Percentiles rank a stretch among this genome's conserved stretches.
Evolutionary conservation across 2,888 invertebrate genomes (phyloP).

Genomic region (Tetramorium bicarinatum): DNA sequence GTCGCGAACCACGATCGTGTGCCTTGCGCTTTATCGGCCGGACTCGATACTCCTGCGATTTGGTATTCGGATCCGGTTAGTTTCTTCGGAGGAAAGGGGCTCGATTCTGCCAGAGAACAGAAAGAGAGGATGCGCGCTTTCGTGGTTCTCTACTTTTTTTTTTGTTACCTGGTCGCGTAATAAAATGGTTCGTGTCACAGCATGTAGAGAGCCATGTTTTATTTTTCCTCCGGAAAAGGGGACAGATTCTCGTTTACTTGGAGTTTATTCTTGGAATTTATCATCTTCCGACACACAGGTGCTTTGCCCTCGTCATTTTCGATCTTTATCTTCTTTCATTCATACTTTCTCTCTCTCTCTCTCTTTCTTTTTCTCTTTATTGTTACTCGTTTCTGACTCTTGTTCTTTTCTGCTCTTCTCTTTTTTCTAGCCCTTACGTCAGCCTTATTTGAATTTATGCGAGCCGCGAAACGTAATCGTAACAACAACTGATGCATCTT

Average conservation of each 20-base stretch:
- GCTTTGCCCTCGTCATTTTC: conserved; percentile 67
- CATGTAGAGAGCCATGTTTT: conserved; percentile 45
- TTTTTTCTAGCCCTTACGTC: conserved; percentile 10
- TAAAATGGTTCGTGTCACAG: conserved; percentile 19
- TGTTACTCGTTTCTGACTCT: conserved; percentile 16
- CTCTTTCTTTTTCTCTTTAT: not conserved
- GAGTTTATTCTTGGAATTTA: conserved; percentile 49
- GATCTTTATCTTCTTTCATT: conserved; percentile 48
- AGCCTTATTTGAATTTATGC: conserved; percentile 47
- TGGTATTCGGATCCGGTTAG: conserved; percentile 28
- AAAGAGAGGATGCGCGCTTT: conserved; percentile 68
- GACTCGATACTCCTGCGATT: conserved; percentile 3
- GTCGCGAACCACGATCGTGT: conserved; percentile 57
- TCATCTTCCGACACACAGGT: conserved; percentile 52
- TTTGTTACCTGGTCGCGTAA: conserved; percentile 24
- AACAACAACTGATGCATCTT: conserved; percentile 66
- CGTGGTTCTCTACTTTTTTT: conserved; percentile 45
- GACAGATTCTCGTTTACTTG: conserved; percentile 67
- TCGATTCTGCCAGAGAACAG: conserved; percentile 19
- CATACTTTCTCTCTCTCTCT: conserved; percentile 3
- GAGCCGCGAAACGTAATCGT: conserved; percentile 61
- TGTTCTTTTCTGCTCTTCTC: not conserved
- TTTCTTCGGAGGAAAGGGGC: conserved; percentile 48
- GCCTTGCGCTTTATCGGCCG: conserved; percentile 32
- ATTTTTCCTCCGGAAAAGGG: conserved; percentile 51